Evolutionary conservation across 2,113 vertebrate species (phyloP).

Genomic region (Glaucidium brasilianum): DNA sequence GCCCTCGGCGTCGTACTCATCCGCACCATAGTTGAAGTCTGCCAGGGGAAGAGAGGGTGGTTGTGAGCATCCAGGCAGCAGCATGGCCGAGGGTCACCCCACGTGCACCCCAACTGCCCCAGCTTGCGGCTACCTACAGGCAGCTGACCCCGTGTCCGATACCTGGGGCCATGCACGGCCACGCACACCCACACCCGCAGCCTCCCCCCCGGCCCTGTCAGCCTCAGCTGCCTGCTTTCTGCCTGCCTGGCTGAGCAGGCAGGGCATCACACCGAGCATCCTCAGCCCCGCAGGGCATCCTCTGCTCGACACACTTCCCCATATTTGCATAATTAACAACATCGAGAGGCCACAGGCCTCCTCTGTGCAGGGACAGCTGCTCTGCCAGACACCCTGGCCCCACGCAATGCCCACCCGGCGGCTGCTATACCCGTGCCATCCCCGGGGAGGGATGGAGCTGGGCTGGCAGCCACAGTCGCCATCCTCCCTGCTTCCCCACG

Average conservation of each 20-base stretch:
- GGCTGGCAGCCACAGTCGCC: not conserved
- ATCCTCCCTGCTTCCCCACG: rapidly evolving
- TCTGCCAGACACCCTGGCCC: not conserved
- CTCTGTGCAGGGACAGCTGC: slow-evolving; percentile 1
- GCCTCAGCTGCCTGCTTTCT: not conserved
- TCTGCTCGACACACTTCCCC: slow-evolving; percentile 44
- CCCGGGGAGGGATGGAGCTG: not conserved
- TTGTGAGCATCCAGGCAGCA: slow-evolving; percentile 60
- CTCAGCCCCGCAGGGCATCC: not conserved
- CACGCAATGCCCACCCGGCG: not conserved
- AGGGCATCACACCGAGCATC: not conserved
- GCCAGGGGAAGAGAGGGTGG: slow-evolving; percentile 65
- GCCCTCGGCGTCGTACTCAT: slow-evolving; percentile 92
- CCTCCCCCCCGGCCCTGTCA: not conserved
- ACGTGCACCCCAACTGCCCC: not conserved
- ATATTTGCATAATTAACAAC: slow-evolving; percentile 42
- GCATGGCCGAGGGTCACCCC: not conserved
- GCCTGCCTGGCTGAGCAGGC: not conserved
- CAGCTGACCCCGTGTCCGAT: rapidly evolving
- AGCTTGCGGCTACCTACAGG: not conserved
- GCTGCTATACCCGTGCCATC: not conserved
- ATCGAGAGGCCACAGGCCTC: not conserved
- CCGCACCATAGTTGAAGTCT: slow-evolving; percentile 97
- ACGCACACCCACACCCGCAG: rapidly evolving
- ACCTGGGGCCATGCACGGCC: rapidly evolving